Conservation (phyloP, 2,888 invertebrate species). For the Xanthorhoe designata region DNA sequence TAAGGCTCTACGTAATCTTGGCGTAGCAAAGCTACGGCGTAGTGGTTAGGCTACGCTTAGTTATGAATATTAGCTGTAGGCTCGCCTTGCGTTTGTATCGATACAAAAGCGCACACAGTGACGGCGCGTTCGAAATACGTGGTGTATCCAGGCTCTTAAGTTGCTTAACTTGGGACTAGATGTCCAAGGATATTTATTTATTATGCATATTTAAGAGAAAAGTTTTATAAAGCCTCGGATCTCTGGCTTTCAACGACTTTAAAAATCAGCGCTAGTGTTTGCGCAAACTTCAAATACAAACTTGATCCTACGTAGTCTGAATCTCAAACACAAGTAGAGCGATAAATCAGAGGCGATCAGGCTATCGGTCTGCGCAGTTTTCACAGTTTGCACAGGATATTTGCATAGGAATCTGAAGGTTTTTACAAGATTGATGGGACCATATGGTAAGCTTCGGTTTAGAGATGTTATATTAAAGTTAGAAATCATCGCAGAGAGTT, state of each 20-base stretch:
- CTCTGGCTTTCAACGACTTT: neutral
- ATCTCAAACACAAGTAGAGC: slow-evolving; percentile 63
- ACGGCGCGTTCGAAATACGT: no score
- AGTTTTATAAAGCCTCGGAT: neutral
- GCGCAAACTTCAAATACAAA: slow-evolving; percentile 1
- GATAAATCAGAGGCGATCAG: slow-evolving; percentile 71
- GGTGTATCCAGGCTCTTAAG: no score
- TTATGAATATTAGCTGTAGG: no score
- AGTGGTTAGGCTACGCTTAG: neutral
- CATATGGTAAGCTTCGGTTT: slow-evolving; percentile 30
- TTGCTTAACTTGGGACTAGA: no score
- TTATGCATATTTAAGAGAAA: neutral
- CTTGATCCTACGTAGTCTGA: slow-evolving; percentile 50
- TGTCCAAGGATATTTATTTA: no score
- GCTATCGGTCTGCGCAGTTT: slow-evolving; percentile 58
- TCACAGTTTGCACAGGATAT: slow-evolving; percentile 31
- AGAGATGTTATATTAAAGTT: neutral
- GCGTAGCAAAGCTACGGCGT: neutral
- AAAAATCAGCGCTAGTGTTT: neutral
- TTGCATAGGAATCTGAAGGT: slow-evolving; percentile 42
- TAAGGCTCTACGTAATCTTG: neutral
- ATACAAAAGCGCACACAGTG: no score
- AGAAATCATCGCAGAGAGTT: neutral
- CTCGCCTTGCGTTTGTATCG: no score
- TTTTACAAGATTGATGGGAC: slow-evolving; percentile 38